A percentile compares a stretch with the other conserved stretches of the same genome.
These are phyloP conservation scores for Coilia nasus DNA, from an alignment of 2,797 vertebrate species.

Conservation along the genomic window DNA sequence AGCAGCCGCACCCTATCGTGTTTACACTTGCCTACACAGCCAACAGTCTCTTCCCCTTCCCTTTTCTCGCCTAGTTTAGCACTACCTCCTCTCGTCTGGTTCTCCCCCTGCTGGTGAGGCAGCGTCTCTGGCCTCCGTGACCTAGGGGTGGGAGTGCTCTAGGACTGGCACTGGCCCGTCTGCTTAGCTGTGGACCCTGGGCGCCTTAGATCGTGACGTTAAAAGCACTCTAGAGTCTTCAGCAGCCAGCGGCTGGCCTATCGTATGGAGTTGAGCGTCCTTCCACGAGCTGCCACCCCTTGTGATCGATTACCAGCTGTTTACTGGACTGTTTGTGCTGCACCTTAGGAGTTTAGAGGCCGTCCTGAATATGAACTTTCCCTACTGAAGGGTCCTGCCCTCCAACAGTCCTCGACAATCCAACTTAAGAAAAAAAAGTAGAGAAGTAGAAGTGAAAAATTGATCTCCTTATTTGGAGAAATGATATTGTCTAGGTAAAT, in stretches of 20 bases:
- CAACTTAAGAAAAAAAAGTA: not conserved
- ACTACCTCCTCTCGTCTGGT: not conserved
- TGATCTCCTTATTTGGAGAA: constrained; percentile 2
- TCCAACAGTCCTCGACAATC: not conserved
- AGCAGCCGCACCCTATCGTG: not conserved
- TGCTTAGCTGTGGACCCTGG: no score
- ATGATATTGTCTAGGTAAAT: not conserved
- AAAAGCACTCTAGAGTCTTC: no score
- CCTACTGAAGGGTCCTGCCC: not conserved
- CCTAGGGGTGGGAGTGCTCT: no score
- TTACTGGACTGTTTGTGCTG: not conserved
- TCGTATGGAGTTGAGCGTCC: not conserved
- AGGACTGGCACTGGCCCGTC: no score
- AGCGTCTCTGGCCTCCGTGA: no score
- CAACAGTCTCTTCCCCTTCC: not conserved
- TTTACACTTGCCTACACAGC: not conserved
- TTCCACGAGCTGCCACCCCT: no score
- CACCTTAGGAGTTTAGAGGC: not conserved
- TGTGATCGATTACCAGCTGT: not conserved
- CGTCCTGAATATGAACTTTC: not conserved
- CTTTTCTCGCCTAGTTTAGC: not conserved
- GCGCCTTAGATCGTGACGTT: no score
- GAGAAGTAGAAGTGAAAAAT: not conserved
- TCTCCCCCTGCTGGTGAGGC: not conserved
- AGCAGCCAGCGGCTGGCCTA: no score